Evolutionary conservation across 2,797 vertebrate species (phyloP).

Genomic region (Peromyscus attwateri): DNA sequence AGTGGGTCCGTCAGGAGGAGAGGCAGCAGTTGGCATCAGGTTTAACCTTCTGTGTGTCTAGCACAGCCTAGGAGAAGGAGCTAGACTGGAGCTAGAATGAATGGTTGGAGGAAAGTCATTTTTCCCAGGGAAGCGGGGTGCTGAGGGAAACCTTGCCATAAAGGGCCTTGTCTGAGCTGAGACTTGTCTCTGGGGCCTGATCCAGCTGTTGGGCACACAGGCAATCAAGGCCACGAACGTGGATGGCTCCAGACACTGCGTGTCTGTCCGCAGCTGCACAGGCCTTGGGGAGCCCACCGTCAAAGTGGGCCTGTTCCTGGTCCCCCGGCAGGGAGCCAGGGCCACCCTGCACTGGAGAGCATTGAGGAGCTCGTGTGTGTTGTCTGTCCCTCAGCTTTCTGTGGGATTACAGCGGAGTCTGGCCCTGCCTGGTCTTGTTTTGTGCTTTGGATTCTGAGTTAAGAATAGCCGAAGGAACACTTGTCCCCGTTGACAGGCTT

Average conservation of each 20-base stretch:
- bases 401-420: conserved; percentile 70
- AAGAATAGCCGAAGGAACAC: conserved; percentile 67
- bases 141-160: background rate
- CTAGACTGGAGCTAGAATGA: background rate
- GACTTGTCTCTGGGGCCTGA: conserved; percentile 40
- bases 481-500: conserved; percentile 58
- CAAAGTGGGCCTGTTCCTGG: conserved; percentile 74
- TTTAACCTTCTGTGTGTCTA: background rate
- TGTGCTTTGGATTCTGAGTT: conserved; percentile 68
- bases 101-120: background rate
- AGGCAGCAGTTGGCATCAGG: background rate
- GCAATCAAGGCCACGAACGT: background rate
- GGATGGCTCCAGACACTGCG: conserved; percentile 35
- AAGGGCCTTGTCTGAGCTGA: conserved; percentile 63
- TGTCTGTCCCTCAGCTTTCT: conserved; percentile 55
- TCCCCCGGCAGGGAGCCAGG: conserved; percentile 69
- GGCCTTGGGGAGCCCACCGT: conserved; percentile 41
- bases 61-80: background rate
- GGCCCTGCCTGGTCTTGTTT: conserved; percentile 76
- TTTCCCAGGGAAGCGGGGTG: background rate
- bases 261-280: conserved; percentile 76
- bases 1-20: background rate
- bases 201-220: conserved; percentile 50
- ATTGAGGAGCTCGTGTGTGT: conserved; percentile 67
- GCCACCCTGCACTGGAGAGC: background rate